Conservation (phyloP, 2,113 vertebrate genomes). For the Crotophaga sulcirostris region DNA sequence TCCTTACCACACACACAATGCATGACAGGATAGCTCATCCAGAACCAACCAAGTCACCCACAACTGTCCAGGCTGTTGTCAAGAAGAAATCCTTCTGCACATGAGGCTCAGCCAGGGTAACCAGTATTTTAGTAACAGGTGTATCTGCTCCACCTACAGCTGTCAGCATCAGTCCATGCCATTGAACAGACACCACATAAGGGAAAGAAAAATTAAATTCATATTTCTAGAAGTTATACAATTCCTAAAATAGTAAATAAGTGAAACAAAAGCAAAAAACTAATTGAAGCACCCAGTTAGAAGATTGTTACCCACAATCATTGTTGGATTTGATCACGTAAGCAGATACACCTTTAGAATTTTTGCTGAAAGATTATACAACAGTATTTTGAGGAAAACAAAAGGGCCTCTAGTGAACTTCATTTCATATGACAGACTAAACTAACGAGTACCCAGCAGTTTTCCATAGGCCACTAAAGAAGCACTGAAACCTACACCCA, state of each 20-base stretch:
- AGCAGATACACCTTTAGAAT: background rate
- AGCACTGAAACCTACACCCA: constrained; percentile 78
- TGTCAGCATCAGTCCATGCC: constrained; percentile 83
- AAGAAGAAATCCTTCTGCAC: constrained; percentile 87
- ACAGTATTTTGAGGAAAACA: background rate
- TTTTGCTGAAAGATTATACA: background rate
- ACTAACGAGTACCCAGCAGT: constrained; percentile 65
- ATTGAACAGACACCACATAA: background rate
- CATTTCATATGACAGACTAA: background rate
- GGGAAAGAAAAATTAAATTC: background rate
- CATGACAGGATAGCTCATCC: constrained; percentile 86
- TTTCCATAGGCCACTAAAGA: constrained; percentile 77
- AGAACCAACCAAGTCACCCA: constrained; percentile 83
- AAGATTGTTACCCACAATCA: background rate
- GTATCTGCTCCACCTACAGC: constrained; percentile 88
- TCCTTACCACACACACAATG: constrained; percentile 87
- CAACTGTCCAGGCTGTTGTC: constrained; percentile 87
- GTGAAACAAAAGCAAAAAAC: background rate
- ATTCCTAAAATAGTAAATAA: background rate
- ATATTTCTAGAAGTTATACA: background rate
- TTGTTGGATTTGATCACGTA: background rate
- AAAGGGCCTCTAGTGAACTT: background rate
- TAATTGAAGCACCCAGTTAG: background rate
- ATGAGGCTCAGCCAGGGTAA: constrained; percentile 87
- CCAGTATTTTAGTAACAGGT: constrained; percentile 86